Base-by-base conservation (phyloP, 2,888 invertebrate species). In the Brachypalpus laphriformis region DNA sequence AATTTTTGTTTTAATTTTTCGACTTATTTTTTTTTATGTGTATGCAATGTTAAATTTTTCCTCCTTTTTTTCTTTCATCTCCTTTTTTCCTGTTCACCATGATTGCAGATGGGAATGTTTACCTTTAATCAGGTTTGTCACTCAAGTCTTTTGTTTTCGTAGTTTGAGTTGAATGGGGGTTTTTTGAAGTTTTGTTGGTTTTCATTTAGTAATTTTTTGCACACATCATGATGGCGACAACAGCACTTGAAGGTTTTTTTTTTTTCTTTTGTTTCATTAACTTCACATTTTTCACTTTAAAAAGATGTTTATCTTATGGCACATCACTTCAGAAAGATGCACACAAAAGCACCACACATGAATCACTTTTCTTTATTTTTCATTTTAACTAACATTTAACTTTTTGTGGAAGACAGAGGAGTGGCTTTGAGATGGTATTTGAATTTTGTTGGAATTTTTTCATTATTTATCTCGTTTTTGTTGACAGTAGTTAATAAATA, bases 81-180 rank as follows among this genome's bases (percentile, higher is more conserved):
- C 7, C 49, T 25, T 77, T 76, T 77, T 59, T 68, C 49, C 57
- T 65, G 65, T 78, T 78, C 78, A 77, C 56, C 82, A 68, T 88
- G 87, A 87, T 82, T 86, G 72, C 91, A 91, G 91, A 88, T 91
- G 89, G 91, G 91, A 91, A 90, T 91, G 89, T 91, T 91, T 90
- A 90, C 88, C 89, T 91, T 89, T 89, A 91, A 89, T 90, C 91
- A 91, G 91, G 91, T 91, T 91, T 91, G 91, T 91, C 90, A 89
- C 87, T 90, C 89, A 90, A 91, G 89, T 91, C 91, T 91, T 91
- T 91, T 89, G 90, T 90, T 88, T 88, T 78, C 51, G 56, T 65
- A 54, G 57, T 66, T 72, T 74, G 47, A 59, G 51, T 65, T 47
- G 56, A 18, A 22, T 14, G 31, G 40, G 37, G 56, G 8, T 56